Conservation (phyloP, 2,888 invertebrate species). For the Selenia dentaria region DNA sequence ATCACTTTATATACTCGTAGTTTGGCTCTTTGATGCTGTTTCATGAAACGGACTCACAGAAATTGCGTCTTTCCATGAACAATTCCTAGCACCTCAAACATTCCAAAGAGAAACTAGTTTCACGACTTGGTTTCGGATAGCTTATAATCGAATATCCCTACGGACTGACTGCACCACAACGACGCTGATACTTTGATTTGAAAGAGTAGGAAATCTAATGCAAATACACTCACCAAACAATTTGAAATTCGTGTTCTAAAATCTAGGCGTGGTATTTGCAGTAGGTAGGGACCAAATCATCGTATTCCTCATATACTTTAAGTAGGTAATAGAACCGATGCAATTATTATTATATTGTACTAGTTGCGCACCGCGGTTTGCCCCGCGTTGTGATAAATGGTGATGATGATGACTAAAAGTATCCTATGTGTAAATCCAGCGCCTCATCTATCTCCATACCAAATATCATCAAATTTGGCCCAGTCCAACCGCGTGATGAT, state of each 20-base stretch:
- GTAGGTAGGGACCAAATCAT: too few relatives aligned
- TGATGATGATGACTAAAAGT: too few relatives aligned
- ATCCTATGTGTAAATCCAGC: too few relatives aligned
- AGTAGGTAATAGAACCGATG: too few relatives aligned
- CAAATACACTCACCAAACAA: not conserved
- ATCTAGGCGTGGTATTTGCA: too few relatives aligned
- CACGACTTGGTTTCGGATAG: not conserved
- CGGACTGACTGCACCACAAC: not conserved
- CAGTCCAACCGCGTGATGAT: too few relatives aligned
- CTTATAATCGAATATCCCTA: constrained; percentile 10
- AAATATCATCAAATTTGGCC: too few relatives aligned
- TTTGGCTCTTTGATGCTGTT: not conserved
- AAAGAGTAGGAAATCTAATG: constrained; percentile 6
- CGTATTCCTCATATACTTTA: too few relatives aligned
- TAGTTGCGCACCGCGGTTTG: too few relatives aligned
- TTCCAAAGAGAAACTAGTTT: constrained; percentile 2
- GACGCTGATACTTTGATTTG: constrained; percentile 4
- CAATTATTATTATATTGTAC: too few relatives aligned
- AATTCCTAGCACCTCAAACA: constrained; percentile 1
- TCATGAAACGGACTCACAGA: not conserved
- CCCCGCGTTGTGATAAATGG: too few relatives aligned
- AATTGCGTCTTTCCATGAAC: not conserved
- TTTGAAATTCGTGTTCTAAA: not conserved
- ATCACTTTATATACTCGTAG: not conserved
- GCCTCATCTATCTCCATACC: too few relatives aligned